These are phyloP conservation scores for Scaptomyza polygonia DNA, from an alignment of 2,888 invertebrate species.

Conservation along the genomic window DNA sequence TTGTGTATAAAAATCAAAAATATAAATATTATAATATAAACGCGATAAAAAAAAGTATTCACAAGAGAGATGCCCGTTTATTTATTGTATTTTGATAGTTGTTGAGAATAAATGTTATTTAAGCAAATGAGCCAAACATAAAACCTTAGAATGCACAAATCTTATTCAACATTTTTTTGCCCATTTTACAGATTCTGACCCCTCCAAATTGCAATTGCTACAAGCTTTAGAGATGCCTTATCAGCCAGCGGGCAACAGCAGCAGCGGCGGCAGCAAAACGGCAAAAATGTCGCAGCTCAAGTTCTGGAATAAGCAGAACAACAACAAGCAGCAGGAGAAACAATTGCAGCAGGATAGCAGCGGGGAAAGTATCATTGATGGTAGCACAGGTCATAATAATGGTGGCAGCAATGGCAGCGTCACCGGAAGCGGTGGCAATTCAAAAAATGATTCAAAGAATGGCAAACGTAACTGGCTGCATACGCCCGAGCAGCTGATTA, in stretches of 20 bases:
- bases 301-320: slow-evolving; percentile 88
- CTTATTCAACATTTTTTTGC: slow-evolving; percentile 20
- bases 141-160: slow-evolving; percentile 14
- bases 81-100: no score
- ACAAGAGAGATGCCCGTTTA: background rate
- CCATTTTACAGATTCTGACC: slow-evolving; percentile 26
- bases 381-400: slow-evolving; percentile 85
- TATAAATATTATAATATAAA: background rate
- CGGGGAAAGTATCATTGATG: slow-evolving; percentile 83
- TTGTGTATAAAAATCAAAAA: no score
- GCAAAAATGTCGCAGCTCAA: slow-evolving; percentile 87
- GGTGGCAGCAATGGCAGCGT: slow-evolving; percentile 81
- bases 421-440: slow-evolving; percentile 81
- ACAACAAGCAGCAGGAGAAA: slow-evolving; percentile 82
- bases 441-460: slow-evolving; percentile 83
- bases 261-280: slow-evolving; percentile 54
- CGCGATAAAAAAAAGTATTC: background rate
- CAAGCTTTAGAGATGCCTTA: slow-evolving; percentile 59
- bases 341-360: slow-evolving; percentile 60
- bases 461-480: slow-evolving; percentile 93
- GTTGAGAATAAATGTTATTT: no score
- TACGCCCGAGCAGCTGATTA: slow-evolving; percentile 95
- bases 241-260: slow-evolving; percentile 68
- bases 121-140: background rate
- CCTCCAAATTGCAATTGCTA: slow-evolving; percentile 3